These are phyloP conservation scores for Brachionus rubens DNA, from an alignment of 1,140 invertebrate species.

Conservation along the genomic window DNA sequence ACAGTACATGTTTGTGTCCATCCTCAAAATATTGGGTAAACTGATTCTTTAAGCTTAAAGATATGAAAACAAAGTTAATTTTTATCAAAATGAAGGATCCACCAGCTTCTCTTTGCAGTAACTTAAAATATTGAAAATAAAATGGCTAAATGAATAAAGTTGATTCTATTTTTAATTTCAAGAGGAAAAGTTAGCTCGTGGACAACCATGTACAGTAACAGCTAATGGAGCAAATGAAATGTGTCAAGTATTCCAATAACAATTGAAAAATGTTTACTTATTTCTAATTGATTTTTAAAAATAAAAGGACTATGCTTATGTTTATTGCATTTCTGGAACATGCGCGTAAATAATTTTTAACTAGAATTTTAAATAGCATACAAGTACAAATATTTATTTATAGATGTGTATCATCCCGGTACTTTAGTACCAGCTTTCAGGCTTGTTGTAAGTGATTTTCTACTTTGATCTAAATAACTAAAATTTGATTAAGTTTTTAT, in stretches of 20 bases:
- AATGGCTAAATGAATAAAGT: neutral
- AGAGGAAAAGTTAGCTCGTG: neutral
- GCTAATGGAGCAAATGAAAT: neutral
- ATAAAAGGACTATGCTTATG: neutral
- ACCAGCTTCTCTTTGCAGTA: neutral
- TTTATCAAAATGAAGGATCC: neutral
- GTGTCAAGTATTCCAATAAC: slow-evolving; percentile 15
- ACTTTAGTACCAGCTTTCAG: neutral
- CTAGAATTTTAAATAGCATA: neutral
- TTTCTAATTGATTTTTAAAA: too few relatives aligned
- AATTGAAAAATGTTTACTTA: neutral
- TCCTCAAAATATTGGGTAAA: slow-evolving; percentile 6
- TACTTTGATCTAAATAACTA: neutral
- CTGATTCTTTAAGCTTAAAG: neutral
- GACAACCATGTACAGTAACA: neutral
- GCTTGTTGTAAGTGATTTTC: neutral
- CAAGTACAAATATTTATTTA: neutral
- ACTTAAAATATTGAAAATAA: neutral
- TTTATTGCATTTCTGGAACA: neutral
- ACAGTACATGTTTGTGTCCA: slow-evolving; percentile 27
- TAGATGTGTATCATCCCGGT: neutral
- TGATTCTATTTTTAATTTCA: neutral
- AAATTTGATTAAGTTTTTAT: neutral
- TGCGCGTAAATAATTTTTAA: neutral
- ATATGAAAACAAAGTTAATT: neutral